Percentiles rank a stretch among this genome's conserved stretches.
Conservation (phyloP, 1,140 invertebrate species). For the Drosophila teissieri region DNA sequence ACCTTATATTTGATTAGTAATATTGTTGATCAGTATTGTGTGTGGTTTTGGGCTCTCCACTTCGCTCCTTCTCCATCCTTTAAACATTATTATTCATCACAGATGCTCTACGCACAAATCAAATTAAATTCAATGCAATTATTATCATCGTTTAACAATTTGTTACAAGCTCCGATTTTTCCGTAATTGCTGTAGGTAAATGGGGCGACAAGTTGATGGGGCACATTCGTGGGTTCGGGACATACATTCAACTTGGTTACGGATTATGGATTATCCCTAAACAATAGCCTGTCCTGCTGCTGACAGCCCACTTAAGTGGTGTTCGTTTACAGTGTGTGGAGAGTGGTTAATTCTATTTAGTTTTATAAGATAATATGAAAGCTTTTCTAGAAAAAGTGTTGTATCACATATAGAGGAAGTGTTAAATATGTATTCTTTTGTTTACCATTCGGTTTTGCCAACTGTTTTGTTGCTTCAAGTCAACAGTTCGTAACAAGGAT, state of each 20-base stretch:
- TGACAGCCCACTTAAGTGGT: slow-evolving; percentile 14
- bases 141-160: slow-evolving; percentile 80
- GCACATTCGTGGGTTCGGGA: slow-evolving; percentile 1
- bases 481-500: slow-evolving; percentile 41
- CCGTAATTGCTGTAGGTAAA: slow-evolving; percentile 35
- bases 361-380: slow-evolving; percentile 69
- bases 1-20: slow-evolving; percentile 79
- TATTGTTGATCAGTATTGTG: slow-evolving; percentile 55
- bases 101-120: slow-evolving; percentile 75
- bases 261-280: slow-evolving; percentile 9
- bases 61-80: slow-evolving; percentile 4
- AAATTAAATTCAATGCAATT: slow-evolving; percentile 71
- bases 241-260: neutral
- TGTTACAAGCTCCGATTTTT: slow-evolving; percentile 71
- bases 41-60: slow-evolving; percentile 56
- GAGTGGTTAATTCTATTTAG: slow-evolving; percentile 53
- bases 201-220: slow-evolving; percentile 2
- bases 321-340: slow-evolving; percentile 31
- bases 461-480: slow-evolving; percentile 27
- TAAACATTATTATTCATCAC: slow-evolving; percentile 78
- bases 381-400: slow-evolving; percentile 82
- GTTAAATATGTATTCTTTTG: slow-evolving; percentile 72
- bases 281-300: slow-evolving; percentile 2
- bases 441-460: slow-evolving; percentile 18
- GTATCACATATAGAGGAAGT: slow-evolving; percentile 83